Evolutionary conservation across 2,113 vertebrate species (phyloP), one percentile per base, ranked within the genome.

Genomic region (Eulemur rufifrons): DNA sequence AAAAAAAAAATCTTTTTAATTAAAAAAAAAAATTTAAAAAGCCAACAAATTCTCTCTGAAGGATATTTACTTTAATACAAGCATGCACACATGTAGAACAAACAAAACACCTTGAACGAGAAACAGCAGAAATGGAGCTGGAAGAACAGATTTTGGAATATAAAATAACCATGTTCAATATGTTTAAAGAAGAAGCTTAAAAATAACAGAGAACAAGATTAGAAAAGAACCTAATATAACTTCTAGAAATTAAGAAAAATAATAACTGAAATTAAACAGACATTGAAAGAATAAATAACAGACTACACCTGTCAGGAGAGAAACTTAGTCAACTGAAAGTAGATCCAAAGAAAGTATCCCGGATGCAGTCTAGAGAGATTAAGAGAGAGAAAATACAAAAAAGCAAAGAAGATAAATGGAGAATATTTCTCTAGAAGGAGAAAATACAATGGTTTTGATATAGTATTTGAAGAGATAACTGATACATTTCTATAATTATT

Each of bases 181-280:
- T 63, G 37, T 80, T 84, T 85, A 84, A 84, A 59, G 13, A 91
- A 87, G 91, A 4, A 84, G 82, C 68, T 94, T 87, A 37, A 74
- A 61, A 73, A 68, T 84, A 77, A 78, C 37, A 78, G 29, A 14
- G 76, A 87, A 69, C 9, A 10, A 83, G n/a, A 93, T 90, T 50
- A 29, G 32, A 39, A 45, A 69, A 23, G 52, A 78, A 77, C 21
- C 12, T 32, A n/a, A 82, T 47, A 29, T 9, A 88, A 73, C 27
- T 84, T 89, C 52, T 45, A 87, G 45, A 88, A 87, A n/a, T 78
- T n/a, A 54, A 45, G 29, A 87, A 84, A 82, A 52, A 77, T 2
- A 85, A 50, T 45, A 86, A 77, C 17, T 66, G 21, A 86, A 68
- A 71, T 87, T 54, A 39, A 91, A 42, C 83, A 69, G 8, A 71